Percentiles rank a stretch among this genome's conserved stretches.
Conservation (phyloP, 2,888 invertebrate genomes). For the Apodemia duryi region DNA sequence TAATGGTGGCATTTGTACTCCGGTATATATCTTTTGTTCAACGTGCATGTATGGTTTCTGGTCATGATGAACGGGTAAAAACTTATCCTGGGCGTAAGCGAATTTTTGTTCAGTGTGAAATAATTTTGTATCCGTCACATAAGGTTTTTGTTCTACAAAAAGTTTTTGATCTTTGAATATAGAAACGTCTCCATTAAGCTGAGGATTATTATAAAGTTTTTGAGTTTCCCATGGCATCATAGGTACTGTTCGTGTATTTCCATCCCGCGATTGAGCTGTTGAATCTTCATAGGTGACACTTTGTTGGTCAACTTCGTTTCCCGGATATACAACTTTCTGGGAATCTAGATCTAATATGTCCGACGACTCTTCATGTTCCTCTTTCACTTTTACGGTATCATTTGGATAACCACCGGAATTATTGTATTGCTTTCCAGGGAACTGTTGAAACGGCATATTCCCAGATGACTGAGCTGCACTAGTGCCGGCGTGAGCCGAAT, state of each 20-base stretch:
- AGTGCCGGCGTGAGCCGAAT: conserved; percentile 81
- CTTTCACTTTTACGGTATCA: conserved; percentile 76
- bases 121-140: conserved; percentile 64
- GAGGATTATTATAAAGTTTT: conserved; percentile 64
- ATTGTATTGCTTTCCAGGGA: conserved; percentile 68
- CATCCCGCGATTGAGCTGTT: conserved; percentile 59
- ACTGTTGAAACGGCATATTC: conserved; percentile 76
- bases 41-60: conserved; percentile 74
- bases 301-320: conserved; percentile 74
- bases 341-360: conserved; percentile 93
- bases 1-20: conserved; percentile 75
- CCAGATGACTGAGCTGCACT: conserved; percentile 60
- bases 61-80: conserved; percentile 69
- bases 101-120: conserved; percentile 73
- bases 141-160: conserved; percentile 68
- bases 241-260: conserved; percentile 74
- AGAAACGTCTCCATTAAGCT: conserved; percentile 70
- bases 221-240: conserved; percentile 80
- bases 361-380: conserved; percentile 85
- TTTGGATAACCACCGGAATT: conserved; percentile 61
- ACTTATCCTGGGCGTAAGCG: conserved; percentile 70
- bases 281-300: conserved; percentile 61
- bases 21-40: conserved; percentile 76
- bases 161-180: conserved; percentile 75
- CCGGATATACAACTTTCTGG: conserved; percentile 90